Evolutionary conservation across 2,888 invertebrate genomes (phyloP).

Genomic region (Andrena minutula): DNA sequence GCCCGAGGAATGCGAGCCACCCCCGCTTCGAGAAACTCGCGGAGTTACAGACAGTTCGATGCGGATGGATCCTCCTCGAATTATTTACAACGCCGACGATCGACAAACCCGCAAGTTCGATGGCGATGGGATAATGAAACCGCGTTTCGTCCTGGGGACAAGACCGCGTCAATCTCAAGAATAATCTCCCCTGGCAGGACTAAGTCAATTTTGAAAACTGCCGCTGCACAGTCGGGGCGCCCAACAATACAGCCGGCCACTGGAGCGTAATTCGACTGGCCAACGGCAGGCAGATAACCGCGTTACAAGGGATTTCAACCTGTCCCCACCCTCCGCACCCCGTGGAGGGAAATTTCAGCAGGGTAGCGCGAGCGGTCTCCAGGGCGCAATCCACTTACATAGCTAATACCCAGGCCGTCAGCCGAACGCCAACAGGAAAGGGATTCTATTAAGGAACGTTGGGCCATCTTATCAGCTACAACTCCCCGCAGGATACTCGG

Average conservation of each 20-base stretch:
- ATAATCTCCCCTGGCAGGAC: neutral
- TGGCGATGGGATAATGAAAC: neutral
- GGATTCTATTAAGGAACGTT: conserved; percentile 66
- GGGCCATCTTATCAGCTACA: conserved; percentile 39
- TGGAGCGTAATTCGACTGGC: conserved; percentile 48
- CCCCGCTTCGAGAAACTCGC: neutral
- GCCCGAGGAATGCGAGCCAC: neutral
- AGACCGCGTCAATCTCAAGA: neutral
- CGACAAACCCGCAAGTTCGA: neutral
- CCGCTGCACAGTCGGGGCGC: neutral
- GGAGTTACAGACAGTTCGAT: neutral
- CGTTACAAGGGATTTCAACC: conserved; percentile 55
- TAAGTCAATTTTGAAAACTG: conserved; percentile 52
- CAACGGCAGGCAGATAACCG: conserved; percentile 57
- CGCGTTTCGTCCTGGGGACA: neutral
- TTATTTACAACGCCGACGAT: neutral
- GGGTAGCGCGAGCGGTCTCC: conserved; percentile 46
- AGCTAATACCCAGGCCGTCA: conserved; percentile 60
- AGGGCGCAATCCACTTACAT: conserved; percentile 68
- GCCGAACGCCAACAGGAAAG: conserved; percentile 25
- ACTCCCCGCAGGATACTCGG: conserved; percentile 30
- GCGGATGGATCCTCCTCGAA: neutral
- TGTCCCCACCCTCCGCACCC: neutral
- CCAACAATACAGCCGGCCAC: conserved; percentile 50
- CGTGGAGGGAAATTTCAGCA: conserved; percentile 57